Base-by-base conservation (phyloP, 2,888 invertebrate genomes). In the Hanleya hanleyi region DNA sequence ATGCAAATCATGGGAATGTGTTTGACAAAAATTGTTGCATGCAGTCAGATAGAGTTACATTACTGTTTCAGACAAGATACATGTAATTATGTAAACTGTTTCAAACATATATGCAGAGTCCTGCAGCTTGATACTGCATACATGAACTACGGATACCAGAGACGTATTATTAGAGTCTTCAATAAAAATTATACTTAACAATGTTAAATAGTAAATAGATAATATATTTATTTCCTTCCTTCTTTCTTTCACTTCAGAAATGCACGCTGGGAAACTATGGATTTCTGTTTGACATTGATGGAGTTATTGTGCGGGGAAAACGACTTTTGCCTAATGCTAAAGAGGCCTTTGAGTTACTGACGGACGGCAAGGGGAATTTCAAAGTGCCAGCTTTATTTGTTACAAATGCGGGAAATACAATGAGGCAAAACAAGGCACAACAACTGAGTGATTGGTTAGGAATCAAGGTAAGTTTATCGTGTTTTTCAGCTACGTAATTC, bases 221-320 rank as follows among this genome's bases (percentile, higher is more conserved):
- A 22, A 57, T 7, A 22, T 4, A 57, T 57, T 9, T 57, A 26
- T 29, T 29, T 32, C 26, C 4, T 4, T 29, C 26, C 4, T 15
- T 1, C 2, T 57, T 57, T 22, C 32, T 57, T 57, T 57, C 15
- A 15, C 29, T 57, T 4, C 57, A 57, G 57, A 26, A 22, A 29
- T 57, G 57, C 9, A 18, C 18, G 22, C 57, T 29, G 4, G 57
- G 57, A 22, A 57, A 57, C 57, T 57, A 57, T 88, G 94, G 94
- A n/a, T 90, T 94, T 64, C 89, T 94, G 47, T 93, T 94, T 84
- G 94, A 94, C 84, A 94, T 94, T 77, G 94, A 94, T 86, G 94
- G 94, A 1, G 94, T 94, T 0, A 92, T 94, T 81, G 92, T 93
- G 1, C 89, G 94, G 67, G 94, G 94, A 0, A 91, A 92, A 76